Evolutionary conservation across 2,113 vertebrate species (phyloP).

Genomic region (Vicugna pacos): DNA sequence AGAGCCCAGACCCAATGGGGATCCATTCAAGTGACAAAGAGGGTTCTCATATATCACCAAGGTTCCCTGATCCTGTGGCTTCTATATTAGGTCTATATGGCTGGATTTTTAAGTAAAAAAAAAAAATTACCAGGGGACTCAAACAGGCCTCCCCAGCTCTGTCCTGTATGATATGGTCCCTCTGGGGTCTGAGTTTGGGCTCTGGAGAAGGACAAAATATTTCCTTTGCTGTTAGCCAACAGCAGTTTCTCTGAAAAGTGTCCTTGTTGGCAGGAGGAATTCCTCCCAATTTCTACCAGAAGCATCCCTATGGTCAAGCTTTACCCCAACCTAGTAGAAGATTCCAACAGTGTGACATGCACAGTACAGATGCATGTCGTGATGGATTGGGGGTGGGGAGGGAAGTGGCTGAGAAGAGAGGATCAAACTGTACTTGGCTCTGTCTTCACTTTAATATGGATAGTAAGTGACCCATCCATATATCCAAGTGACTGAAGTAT

Average conservation of each 20-base stretch:
- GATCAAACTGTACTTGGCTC: not conserved
- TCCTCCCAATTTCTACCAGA: not conserved
- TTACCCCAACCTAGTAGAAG: not conserved
- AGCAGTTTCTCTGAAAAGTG: not conserved
- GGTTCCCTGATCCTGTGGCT: not conserved
- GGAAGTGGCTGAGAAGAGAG: not conserved
- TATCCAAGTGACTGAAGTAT: not conserved
- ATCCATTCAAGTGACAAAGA: not conserved
- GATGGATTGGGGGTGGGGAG: not conserved
- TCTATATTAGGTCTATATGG: not conserved
- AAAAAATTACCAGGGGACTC: not conserved
- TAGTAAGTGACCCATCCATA: not conserved
- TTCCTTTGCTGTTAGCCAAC: conserved; percentile 5
- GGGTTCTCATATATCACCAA: not conserved
- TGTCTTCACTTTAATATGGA: not conserved
- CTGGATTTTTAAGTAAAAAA: not conserved
- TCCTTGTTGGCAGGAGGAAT: not conserved
- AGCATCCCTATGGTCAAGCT: not conserved
- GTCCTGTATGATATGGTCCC: not conserved
- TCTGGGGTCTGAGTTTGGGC: not conserved
- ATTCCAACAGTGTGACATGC: not conserved
- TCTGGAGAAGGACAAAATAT: not conserved
- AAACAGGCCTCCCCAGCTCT: not conserved
- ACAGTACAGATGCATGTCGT: not conserved
- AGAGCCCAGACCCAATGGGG: not conserved